Evolutionary conservation across 1,140 invertebrate species (phyloP).

Genomic region (Formica exsecta): DNA sequence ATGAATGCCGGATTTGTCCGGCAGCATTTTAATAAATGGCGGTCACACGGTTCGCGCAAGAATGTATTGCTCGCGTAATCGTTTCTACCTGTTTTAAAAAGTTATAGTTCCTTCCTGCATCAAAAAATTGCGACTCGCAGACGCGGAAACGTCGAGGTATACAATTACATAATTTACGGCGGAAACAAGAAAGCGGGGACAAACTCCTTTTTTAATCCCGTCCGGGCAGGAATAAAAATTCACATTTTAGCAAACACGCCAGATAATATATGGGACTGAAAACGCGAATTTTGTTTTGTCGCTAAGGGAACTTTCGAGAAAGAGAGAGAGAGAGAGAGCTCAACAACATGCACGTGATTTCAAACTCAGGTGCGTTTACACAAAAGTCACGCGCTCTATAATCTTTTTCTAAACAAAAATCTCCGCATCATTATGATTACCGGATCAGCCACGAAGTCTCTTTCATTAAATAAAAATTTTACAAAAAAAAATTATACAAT

Average conservation of each 20-base stretch:
- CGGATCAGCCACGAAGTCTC: not conserved
- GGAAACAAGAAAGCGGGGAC: slow-evolving; percentile 44
- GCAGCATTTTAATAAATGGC: slow-evolving; percentile 55
- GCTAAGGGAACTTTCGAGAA: slow-evolving; percentile 6
- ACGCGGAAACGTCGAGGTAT: slow-evolving; percentile 40
- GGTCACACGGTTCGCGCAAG: slow-evolving; percentile 31
- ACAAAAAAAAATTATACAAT: not conserved
- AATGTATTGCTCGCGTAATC: slow-evolving; percentile 63
- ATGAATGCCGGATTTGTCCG: slow-evolving; percentile 21
- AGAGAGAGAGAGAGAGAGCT: not conserved
- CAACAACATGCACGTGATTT: not conserved
- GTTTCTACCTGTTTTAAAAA: slow-evolving; percentile 60
- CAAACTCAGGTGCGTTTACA: slow-evolving; percentile 44
- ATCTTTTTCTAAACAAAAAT: not conserved
- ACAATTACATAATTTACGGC: slow-evolving; percentile 57
- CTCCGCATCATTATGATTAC: slow-evolving; percentile 25
- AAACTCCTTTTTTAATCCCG: slow-evolving; percentile 52
- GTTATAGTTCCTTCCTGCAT: slow-evolving; percentile 62
- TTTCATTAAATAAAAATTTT: not conserved
- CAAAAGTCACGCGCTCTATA: not conserved
- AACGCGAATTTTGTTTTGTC: slow-evolving; percentile 49
- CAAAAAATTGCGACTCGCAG: slow-evolving; percentile 32
- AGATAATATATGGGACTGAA: slow-evolving; percentile 46
- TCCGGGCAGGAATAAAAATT: slow-evolving; percentile 49
- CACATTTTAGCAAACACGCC: slow-evolving; percentile 52